Percentiles rank a stretch among this genome's conserved stretches.
Evolutionary conservation across 2,797 vertebrate genomes (phyloP).

Genomic region (Mionectes olivaceus): DNA sequence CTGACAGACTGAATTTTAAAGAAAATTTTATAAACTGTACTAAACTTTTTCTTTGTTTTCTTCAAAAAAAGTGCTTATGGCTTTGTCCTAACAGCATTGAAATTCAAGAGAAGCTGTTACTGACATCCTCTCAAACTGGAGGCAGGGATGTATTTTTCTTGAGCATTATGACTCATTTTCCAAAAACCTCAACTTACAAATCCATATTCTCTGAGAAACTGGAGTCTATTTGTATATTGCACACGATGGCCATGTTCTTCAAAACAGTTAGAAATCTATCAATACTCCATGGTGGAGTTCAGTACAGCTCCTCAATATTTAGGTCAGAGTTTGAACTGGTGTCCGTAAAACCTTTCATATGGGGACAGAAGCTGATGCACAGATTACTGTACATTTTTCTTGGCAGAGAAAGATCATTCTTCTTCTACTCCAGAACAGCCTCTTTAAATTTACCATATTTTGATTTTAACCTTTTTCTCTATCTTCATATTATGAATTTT

Average conservation of each 20-base stretch:
- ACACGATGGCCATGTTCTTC: not conserved
- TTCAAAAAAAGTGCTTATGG: not conserved
- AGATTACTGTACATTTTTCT: not conserved
- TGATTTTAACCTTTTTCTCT: not conserved
- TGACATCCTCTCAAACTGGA: not conserved
- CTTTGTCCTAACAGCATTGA: conserved; percentile 11
- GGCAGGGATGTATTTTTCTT: not conserved
- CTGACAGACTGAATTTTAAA: not conserved
- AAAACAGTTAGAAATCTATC: not conserved
- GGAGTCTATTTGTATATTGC: not conserved
- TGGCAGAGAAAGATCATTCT: not conserved
- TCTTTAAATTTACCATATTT: not conserved
- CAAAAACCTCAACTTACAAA: not conserved
- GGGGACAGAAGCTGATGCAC: not conserved
- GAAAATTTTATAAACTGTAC: not conserved
- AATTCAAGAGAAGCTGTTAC: conserved; percentile 23
- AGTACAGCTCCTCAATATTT: not conserved
- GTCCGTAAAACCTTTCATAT: not conserved
- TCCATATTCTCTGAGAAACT: not conserved
- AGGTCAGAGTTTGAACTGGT: not conserved
- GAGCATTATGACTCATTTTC: not conserved
- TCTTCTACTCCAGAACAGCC: not conserved
- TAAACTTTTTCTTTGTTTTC: not conserved
- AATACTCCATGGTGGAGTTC: not conserved
- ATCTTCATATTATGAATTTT: not conserved